A percentile compares a stretch with the other conserved stretches of the same genome.
phyloP scores from a whole-genome alignment of 2,888 invertebrate species.

The Exephanes ischioxanthus region DNA sequence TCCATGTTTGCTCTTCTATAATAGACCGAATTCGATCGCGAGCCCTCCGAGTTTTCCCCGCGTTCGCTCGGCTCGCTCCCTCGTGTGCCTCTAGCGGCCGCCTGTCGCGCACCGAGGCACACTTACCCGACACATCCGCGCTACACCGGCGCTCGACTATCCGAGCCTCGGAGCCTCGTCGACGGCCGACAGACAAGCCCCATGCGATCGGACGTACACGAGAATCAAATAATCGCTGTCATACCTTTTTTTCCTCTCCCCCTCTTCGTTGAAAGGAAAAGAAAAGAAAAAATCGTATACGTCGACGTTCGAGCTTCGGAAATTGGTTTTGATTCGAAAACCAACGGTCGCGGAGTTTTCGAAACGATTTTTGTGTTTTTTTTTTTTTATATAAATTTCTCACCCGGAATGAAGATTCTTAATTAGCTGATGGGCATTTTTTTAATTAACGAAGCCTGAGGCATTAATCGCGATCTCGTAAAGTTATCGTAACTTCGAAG shows the following conservation, averaged over 20 bases:
- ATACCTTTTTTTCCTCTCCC: slow-evolving; percentile 40
- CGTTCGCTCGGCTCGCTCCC: slow-evolving; percentile 65
- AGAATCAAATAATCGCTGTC: slow-evolving; percentile 59
- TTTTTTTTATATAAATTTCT: too few relatives aligned
- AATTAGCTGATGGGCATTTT: too few relatives aligned
- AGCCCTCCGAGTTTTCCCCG: slow-evolving; percentile 71
- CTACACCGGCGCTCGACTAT: not conserved
- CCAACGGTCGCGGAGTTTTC: not conserved
- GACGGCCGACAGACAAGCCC: slow-evolving; percentile 30
- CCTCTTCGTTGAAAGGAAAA: not conserved
- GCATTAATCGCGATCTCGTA: too few relatives aligned
- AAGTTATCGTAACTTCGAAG: too few relatives aligned
- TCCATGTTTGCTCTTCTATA: slow-evolving; percentile 81
- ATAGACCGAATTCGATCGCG: slow-evolving; percentile 84
- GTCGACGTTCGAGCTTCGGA: not conserved
- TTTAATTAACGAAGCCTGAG: too few relatives aligned
- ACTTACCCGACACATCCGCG: slow-evolving; percentile 2
- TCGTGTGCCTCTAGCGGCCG: slow-evolving; percentile 29
- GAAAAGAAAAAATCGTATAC: not conserved
- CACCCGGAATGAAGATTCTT: too few relatives aligned
- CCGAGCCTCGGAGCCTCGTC: not conserved
- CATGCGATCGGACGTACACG: slow-evolving; percentile 51
- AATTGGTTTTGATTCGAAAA: not conserved
- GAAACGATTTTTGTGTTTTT: not conserved
- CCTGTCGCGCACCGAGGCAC: slow-evolving; percentile 11